Percentiles rank a stretch among this genome's conserved stretches.
Evolutionary conservation across 1,140 invertebrate genomes (phyloP).

Genomic region (Mycetomoellerius zeteki): DNA sequence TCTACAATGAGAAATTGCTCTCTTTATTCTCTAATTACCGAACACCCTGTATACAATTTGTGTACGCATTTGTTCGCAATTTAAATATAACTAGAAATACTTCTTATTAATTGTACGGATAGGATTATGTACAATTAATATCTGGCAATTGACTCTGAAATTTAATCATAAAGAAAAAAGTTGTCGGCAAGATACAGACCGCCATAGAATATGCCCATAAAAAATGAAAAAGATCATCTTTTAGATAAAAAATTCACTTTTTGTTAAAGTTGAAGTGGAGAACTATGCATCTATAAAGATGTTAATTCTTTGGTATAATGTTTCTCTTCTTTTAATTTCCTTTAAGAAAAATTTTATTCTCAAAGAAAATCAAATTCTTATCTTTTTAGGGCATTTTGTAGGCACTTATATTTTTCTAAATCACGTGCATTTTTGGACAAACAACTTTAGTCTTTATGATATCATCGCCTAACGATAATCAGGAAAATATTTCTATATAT

Average conservation of each 20-base stretch:
- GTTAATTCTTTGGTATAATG: conserved; percentile 36
- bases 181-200: conserved; percentile 21
- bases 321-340: conserved; percentile 14
- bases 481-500: too few relatives aligned
- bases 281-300: conserved; percentile 19
- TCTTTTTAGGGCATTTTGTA: conserved; percentile 4
- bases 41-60: conserved; percentile 69
- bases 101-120: conserved; percentile 54
- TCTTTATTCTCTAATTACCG: conserved; percentile 17
- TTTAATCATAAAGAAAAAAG: conserved; percentile 66
- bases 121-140: conserved; percentile 69
- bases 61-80: conserved; percentile 45
- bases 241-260: neutral
- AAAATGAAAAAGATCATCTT: conserved; percentile 41
- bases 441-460: conserved; percentile 72
- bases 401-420: conserved; percentile 6
- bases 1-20: conserved; percentile 18
- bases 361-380: conserved; percentile 10
- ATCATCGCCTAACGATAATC: conserved; percentile 10
- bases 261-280: conserved; percentile 22
- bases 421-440: neutral
- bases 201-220: neutral
- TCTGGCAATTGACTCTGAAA: conserved; percentile 72
- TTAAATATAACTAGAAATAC: conserved; percentile 50
- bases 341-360: conserved; percentile 19